Evolutionary conservation across 2,888 invertebrate species (phyloP).

Genomic region (Platerodrilus igneus): DNA sequence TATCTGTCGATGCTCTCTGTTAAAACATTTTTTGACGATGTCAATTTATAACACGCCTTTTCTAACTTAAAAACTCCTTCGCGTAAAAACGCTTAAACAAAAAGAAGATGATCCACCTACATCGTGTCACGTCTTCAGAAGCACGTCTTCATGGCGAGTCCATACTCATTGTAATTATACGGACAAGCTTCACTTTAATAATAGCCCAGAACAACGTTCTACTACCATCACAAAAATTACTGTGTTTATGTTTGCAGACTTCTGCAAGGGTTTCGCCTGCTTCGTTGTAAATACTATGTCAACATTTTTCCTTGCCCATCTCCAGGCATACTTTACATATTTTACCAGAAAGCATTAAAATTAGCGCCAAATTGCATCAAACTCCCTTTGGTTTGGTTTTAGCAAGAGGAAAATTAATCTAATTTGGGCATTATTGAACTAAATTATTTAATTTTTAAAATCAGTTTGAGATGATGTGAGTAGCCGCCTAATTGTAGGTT

Average conservation of each 20-base stretch:
- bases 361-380: constrained; percentile 11
- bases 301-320: constrained; percentile 13
- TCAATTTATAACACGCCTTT: too few species aligned
- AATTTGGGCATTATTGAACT: constrained; percentile 14
- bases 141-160: constrained; percentile 40
- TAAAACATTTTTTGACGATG: too few species aligned
- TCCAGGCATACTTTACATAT: constrained; percentile 9
- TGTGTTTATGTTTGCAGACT: constrained; percentile 25
- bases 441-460: constrained; percentile 15
- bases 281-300: constrained; percentile 21
- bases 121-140: constrained; percentile 42
- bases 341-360: constrained; percentile 11
- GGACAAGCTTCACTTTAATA: constrained; percentile 41
- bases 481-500: constrained; percentile 28
- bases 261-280: constrained; percentile 21
- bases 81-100: too few species aligned
- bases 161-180: constrained; percentile 39
- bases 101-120: constrained; percentile 23
- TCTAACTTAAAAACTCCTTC: too few species aligned
- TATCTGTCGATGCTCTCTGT: too few species aligned
- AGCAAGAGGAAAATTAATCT: constrained; percentile 11
- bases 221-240: constrained; percentile 26
- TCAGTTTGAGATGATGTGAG: constrained; percentile 16
- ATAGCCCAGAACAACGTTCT: constrained; percentile 31
- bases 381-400: constrained; percentile 7